Evolutionary conservation across 2,797 vertebrate genomes (phyloP), one percentile per base, ranked within the genome.

Genomic region (Denticeps clupeoides): DNA sequence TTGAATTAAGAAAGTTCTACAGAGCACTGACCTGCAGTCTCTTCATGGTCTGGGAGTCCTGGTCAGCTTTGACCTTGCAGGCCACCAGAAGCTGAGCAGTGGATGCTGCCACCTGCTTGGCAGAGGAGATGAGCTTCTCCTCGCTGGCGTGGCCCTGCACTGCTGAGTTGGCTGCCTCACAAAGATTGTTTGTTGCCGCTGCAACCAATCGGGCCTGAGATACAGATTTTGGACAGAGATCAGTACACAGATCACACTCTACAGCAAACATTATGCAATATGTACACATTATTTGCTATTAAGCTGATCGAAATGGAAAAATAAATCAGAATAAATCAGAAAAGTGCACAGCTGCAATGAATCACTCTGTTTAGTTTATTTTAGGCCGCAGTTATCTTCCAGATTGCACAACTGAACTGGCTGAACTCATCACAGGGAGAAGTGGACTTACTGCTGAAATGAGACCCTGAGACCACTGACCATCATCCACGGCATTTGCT

Each of bases 11-110:
- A n/a, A n/a, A n/a, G n/a, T n/a, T n/a, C n/a, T n/a, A n/a, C n/a
- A n/a, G n/a, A n/a, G n/a, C n/a, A n/a, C n/a, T n/a, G n/a, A 97
- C 94, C 91, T 99, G 94, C 24, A 99, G 83, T 66, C 94, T 86
- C 73, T 84, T 86, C 93, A 99, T 93, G 67, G 94, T 93, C 72
- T 97, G 93, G 0, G 94, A 99, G 45, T 95, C 90, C 55, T 94
- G 89, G 68, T 96, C 87, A 1, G 94, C 94, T 67, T 96, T 97
- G 65, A 99, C 94, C 68, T 99, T 99, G 71, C 93, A 97, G 62
- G 94, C 93, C 68, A 99, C 94, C 45, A 98, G 86, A 59, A 98
- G 71, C 75, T 98, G 94, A 22, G 94, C 94, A 0, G 94, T 98
- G 58, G 93, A 97, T 4, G 93, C 94, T 0, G 94, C 94, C 1